Conservation (phyloP, 2,888 invertebrate species). For the Diplazon laetatorius region DNA sequence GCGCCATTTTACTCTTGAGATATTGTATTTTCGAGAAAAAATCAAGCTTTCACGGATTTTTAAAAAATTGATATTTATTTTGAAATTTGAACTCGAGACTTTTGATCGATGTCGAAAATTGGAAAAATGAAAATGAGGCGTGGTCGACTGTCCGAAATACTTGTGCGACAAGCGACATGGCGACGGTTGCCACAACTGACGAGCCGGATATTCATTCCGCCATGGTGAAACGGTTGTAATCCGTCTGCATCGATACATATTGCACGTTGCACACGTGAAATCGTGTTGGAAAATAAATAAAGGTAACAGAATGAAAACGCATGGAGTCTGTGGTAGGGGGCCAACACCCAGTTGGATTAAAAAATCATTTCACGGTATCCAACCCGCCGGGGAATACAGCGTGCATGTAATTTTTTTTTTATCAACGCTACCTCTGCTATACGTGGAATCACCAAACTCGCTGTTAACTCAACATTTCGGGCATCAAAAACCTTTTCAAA, state of each 20-base stretch:
- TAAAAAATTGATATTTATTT: too few relatives aligned
- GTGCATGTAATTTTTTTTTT: not conserved
- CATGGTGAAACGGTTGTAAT: not conserved
- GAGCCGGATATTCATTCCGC: not conserved
- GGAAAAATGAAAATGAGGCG: too few relatives aligned
- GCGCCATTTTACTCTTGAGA: too few relatives aligned
- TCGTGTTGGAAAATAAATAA: not conserved
- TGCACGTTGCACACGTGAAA: not conserved
- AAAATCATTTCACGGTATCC: conserved; percentile 29
- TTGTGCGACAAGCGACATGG: not conserved
- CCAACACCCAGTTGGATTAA: conserved; percentile 8
- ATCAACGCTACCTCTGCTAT: not conserved
- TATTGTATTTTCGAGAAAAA: too few relatives aligned
- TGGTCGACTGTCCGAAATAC: not conserved
- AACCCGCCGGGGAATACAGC: conserved; percentile 5
- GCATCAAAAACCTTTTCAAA: not conserved
- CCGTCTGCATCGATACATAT: conserved; percentile 10
- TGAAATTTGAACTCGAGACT: too few relatives aligned
- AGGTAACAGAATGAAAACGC: conserved; percentile 24
- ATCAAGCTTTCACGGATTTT: too few relatives aligned
- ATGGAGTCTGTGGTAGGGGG: conserved; percentile 2
- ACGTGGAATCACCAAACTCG: conserved; percentile 10
- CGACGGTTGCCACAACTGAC: not conserved
- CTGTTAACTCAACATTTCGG: not conserved
- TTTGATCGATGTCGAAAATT: too few relatives aligned